phyloP scores from a whole-genome alignment of 2,113 vertebrate species.

The Macaca mulatta region DNA sequence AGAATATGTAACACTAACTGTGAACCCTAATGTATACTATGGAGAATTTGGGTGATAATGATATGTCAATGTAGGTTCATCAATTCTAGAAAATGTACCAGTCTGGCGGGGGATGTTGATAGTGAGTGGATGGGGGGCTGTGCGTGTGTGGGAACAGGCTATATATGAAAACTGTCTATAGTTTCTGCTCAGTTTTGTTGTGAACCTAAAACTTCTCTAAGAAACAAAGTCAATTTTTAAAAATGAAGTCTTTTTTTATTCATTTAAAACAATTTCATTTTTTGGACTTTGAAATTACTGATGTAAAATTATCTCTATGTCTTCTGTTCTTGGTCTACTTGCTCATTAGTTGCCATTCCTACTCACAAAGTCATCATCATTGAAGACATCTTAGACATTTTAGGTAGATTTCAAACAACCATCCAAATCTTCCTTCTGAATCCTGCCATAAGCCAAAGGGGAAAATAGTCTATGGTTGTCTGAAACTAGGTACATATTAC shows the following conservation, averaged over 20 bases:
- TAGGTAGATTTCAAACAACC: background rate
- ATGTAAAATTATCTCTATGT: background rate
- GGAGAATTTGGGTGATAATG: background rate
- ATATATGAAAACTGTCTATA: background rate
- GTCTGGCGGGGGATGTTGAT: background rate
- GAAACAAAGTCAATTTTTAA: background rate
- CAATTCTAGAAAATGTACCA: background rate
- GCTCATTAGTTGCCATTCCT: background rate
- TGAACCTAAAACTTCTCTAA: background rate
- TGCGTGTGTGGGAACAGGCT: background rate
- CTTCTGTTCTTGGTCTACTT: background rate
- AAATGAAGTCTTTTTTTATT: background rate
- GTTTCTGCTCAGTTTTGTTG: background rate
- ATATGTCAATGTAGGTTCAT: background rate
- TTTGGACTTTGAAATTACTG: background rate
- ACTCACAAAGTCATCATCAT: background rate
- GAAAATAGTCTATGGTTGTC: background rate
- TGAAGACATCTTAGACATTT: background rate
- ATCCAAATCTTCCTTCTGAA: background rate
- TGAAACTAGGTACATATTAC: background rate
- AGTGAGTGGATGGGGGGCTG: background rate
- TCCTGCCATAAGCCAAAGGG: background rate
- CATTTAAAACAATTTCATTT: background rate
- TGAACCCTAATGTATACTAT: background rate
- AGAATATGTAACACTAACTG: background rate